phyloP scores from a whole-genome alignment of 2,888 invertebrate species.

The Leptopilina myrica region DNA sequence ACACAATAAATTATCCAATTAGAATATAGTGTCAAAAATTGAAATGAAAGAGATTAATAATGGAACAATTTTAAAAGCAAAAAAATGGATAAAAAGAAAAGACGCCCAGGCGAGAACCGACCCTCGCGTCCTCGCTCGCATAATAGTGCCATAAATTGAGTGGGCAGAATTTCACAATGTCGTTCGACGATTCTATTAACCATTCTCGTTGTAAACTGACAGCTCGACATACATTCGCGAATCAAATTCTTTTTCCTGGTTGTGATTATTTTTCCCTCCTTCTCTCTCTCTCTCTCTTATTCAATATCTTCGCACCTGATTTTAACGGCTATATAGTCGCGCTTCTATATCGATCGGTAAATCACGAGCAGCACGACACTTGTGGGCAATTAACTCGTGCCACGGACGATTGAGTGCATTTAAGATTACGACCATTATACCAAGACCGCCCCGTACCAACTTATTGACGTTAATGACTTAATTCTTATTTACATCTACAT shows the following conservation, averaged over 20 bases:
- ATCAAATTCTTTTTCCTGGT: conserved; percentile 32
- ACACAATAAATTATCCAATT: too few species aligned
- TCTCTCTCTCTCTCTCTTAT: conserved; percentile 40
- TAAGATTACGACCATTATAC: conserved; percentile 58
- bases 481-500: conserved; percentile 1
- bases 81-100: too few species aligned
- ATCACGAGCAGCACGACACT: conserved; percentile 65
- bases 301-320: conserved; percentile 59
- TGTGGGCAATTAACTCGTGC: conserved; percentile 65
- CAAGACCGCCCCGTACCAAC: conserved; percentile 50
- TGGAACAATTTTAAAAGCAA: too few species aligned
- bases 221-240: conserved; percentile 54
- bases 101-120: conserved; percentile 44
- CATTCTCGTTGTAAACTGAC: conserved; percentile 49
- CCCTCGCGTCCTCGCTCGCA: conserved; percentile 51
- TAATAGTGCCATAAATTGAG: conserved; percentile 61
- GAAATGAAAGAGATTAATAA: too few species aligned
- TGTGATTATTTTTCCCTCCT: conserved; percentile 18
- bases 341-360: conserved; percentile 61
- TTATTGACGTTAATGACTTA: conserved; percentile 30
- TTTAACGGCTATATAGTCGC: conserved; percentile 36
- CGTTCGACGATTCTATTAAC: conserved; percentile 53
- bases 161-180: conserved; percentile 57
- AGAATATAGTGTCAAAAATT: too few species aligned
- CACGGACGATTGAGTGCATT: conserved; percentile 63